phyloP scores from a whole-genome alignment of 2,888 invertebrate genomes.

The Drosophila mimica region DNA sequence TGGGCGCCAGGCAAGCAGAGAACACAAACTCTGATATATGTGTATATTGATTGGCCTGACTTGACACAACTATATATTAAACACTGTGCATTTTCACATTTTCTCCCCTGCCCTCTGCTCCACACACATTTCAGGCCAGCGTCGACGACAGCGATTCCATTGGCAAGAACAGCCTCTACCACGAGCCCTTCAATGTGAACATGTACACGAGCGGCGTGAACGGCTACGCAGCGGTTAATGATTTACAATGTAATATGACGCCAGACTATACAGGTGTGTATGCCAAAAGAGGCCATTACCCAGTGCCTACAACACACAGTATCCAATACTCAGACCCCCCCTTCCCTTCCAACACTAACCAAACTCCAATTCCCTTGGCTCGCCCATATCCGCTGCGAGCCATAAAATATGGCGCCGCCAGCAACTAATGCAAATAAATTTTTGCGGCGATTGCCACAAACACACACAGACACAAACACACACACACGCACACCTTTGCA shows the following conservation, averaged over 20 bases:
- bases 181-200: slow-evolving; percentile 86
- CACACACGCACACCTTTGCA: slow-evolving; percentile 4
- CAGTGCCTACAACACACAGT: slow-evolving; percentile 28
- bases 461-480: slow-evolving; percentile 16
- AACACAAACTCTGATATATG: slow-evolving; percentile 16
- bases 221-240: slow-evolving; percentile 85
- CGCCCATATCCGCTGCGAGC: slow-evolving; percentile 61
- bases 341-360: background rate
- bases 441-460: slow-evolving; percentile 59
- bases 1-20: background rate
- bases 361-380: slow-evolving; percentile 48
- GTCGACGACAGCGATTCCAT: slow-evolving; percentile 85
- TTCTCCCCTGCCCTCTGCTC: background rate
- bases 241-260: slow-evolving; percentile 86
- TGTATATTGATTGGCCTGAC: slow-evolving; percentile 23
- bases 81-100: slow-evolving; percentile 9
- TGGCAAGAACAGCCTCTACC: slow-evolving; percentile 85
- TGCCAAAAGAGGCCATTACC: slow-evolving; percentile 17
- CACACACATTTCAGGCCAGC: slow-evolving; percentile 71
- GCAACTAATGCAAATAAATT: slow-evolving; percentile 79
- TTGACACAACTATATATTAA: slow-evolving; percentile 48
- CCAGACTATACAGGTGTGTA: slow-evolving; percentile 87
- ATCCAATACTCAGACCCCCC: slow-evolving; percentile 9
- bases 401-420: slow-evolving; percentile 72
- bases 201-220: slow-evolving; percentile 85